Evolutionary conservation across 2,888 invertebrate genomes (phyloP).

Genomic region (Lordiphosa andalusiaca): DNA sequence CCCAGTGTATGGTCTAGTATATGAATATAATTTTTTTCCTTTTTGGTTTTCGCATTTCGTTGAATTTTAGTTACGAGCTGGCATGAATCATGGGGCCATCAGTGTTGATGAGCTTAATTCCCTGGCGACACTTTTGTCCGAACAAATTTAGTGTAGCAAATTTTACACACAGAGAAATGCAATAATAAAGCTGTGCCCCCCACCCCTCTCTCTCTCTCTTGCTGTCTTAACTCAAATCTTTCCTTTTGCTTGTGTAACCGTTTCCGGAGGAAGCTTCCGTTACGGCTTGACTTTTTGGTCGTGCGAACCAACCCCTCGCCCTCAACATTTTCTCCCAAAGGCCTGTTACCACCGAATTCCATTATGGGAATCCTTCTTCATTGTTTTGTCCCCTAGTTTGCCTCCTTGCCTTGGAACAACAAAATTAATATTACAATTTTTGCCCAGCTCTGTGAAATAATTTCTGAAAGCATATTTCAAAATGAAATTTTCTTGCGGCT

Average conservation of each 20-base stretch:
- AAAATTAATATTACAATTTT: slow-evolving; percentile 75
- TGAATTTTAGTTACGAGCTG: slow-evolving; percentile 59
- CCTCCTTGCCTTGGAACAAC: slow-evolving; percentile 36
- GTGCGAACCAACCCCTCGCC: slow-evolving; percentile 26
- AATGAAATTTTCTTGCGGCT: slow-evolving; percentile 72
- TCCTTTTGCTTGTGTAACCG: slow-evolving; percentile 40
- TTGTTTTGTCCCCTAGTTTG: slow-evolving; percentile 51
- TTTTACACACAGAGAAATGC: slow-evolving; percentile 51
- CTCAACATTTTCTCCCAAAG: slow-evolving; percentile 19
- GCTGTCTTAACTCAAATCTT: slow-evolving; percentile 15
- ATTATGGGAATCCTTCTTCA: slow-evolving; percentile 69
- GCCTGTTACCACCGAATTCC: slow-evolving; percentile 63
- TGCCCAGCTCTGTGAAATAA: slow-evolving; percentile 52
- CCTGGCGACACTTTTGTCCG: slow-evolving; percentile 71
- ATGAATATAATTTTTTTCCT: slow-evolving; percentile 14
- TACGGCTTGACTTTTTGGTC: slow-evolving; percentile 58
- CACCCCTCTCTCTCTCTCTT: not conserved
- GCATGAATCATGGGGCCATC: slow-evolving; percentile 67
- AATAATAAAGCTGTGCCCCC: slow-evolving; percentile 61
- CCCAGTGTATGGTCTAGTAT: slow-evolving; percentile 1
- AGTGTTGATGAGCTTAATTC: slow-evolving; percentile 73
- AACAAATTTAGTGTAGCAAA: slow-evolving; percentile 67
- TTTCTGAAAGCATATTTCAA: slow-evolving; percentile 71
- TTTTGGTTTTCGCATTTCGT: slow-evolving; percentile 30
- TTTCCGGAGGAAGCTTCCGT: slow-evolving; percentile 52